Base-by-base conservation (phyloP, 1,140 invertebrate genomes). In the Ruditapes philippinarum region DNA sequence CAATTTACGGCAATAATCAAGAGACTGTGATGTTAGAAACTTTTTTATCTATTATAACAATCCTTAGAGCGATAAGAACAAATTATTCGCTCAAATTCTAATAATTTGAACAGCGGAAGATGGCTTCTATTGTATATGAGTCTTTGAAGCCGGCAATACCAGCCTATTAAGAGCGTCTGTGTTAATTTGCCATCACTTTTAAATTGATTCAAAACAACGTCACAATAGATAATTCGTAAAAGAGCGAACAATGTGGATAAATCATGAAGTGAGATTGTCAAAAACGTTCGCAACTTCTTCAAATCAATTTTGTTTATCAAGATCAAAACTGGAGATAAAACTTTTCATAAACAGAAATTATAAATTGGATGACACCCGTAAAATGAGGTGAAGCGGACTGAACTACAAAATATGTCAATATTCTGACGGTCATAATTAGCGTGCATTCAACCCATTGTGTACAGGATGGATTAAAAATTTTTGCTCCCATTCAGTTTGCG, bases 101-200 rank as follows among this genome's bases (percentile, higher is more conserved):
- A 84, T 84, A 84, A 84, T 70, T 70, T 70, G 14, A 68, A 38
- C 14, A 49, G 11, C 17, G 65, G 62, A 73, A 51, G 62, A 49
- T 73, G 45, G 65, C 38, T 3, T 5, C 57, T 28, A 70, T 70
- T 68, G 65, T 70, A 31, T 57, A 25, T 0, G 19, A 42, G 45
- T 73, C 81, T 84, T 84, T 84, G 81, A 84, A 45, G 81, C 31
- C 22, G 38, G 65, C 60, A 84, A 70, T 70, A 84, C 54, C 51
- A 65, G 33, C 57, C 60, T 65, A 81, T 81, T 62, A 40, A 62
- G 36, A 65, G 25, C 31, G 54, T 36, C 38, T 62, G 54, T 28
- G 54, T 81, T 81, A 81, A 81, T 81, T 81, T 81, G 79, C 79
- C 79, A 81, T 81, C 79, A 81, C 65, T 84, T 84, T 84, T 49